Evolutionary conservation across 2,888 invertebrate genomes (phyloP).

Genomic region (Ypsolopha sequella): DNA sequence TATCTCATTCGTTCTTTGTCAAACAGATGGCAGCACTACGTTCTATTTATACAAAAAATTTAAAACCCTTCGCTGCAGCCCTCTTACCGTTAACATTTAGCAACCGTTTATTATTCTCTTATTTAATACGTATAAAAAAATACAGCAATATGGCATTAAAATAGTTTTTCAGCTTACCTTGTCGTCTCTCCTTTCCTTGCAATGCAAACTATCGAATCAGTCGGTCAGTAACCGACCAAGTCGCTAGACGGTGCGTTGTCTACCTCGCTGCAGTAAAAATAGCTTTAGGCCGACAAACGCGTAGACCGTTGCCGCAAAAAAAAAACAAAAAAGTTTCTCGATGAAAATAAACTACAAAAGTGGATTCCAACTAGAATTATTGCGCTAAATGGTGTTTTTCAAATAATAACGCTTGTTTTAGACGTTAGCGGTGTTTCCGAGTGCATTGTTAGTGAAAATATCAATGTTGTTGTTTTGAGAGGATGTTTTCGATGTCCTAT

Average conservation of each 20-base stretch:
- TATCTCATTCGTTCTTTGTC: no score
- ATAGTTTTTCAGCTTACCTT: neutral
- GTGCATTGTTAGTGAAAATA: constrained; percentile 45
- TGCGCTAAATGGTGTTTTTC: no score
- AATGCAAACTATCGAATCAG: neutral
- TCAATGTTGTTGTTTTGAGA: constrained; percentile 43
- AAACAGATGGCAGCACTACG: no score
- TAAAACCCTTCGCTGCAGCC: no score
- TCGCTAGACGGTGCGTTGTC: neutral
- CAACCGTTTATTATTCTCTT: neutral
- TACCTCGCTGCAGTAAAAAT: neutral
- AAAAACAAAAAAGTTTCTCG: neutral
- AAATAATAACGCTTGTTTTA: no score
- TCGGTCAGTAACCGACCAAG: constrained; percentile 1
- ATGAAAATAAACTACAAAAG: constrained; percentile 1
- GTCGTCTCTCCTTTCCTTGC: neutral
- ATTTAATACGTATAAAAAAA: neutral
- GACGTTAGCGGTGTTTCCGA: constrained; percentile 14
- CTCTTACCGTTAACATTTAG: neutral
- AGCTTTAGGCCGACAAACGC: neutral
- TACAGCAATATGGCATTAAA: neutral
- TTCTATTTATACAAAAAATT: no score
- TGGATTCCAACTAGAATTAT: neutral
- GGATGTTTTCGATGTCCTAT: constrained; percentile 43
- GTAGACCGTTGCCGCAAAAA: neutral